These are phyloP conservation scores for Ectropis grisescens DNA, from an alignment of 1,140 invertebrate genomes.

Conservation along the genomic window DNA sequence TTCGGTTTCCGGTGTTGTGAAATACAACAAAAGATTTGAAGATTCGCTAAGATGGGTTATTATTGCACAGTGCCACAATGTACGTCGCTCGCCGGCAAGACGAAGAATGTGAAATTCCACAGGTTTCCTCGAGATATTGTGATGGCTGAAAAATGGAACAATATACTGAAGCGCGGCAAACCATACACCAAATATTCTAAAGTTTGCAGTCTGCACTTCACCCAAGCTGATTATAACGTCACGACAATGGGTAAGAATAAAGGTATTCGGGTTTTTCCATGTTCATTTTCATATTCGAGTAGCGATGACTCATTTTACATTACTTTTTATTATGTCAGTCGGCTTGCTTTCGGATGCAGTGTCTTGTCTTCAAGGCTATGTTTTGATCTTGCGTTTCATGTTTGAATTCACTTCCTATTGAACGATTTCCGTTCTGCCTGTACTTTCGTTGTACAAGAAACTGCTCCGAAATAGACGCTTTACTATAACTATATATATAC, in stretches of 20 bases:
- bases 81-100: conserved; percentile 62
- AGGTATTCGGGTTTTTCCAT: conserved; percentile 59
- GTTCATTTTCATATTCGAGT: conserved; percentile 4
- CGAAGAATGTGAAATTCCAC: conserved; percentile 66
- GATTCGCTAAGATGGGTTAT: conserved; percentile 50
- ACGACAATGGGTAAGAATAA: conserved; percentile 67
- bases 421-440: too few relatives aligned
- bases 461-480: too few relatives aligned
- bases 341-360: too few relatives aligned
- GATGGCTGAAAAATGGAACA: conserved; percentile 59
- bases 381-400: too few relatives aligned
- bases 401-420: too few relatives aligned
- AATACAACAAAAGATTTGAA: not conserved
- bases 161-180: conserved; percentile 53
- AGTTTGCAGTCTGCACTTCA: conserved; percentile 63
- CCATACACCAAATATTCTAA: conserved; percentile 58
- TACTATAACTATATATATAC: too few relatives aligned
- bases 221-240: conserved; percentile 57
- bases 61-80: conserved; percentile 66
- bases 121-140: conserved; percentile 45
- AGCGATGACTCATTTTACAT: conserved; percentile 33
- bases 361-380: too few relatives aligned
- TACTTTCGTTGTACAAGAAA: too few relatives aligned
- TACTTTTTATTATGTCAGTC: conserved; percentile 22
- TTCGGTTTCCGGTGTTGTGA: too few relatives aligned